phyloP scores from a whole-genome alignment of 2,113 vertebrate genomes.

The Ochotona princeps region DNA sequence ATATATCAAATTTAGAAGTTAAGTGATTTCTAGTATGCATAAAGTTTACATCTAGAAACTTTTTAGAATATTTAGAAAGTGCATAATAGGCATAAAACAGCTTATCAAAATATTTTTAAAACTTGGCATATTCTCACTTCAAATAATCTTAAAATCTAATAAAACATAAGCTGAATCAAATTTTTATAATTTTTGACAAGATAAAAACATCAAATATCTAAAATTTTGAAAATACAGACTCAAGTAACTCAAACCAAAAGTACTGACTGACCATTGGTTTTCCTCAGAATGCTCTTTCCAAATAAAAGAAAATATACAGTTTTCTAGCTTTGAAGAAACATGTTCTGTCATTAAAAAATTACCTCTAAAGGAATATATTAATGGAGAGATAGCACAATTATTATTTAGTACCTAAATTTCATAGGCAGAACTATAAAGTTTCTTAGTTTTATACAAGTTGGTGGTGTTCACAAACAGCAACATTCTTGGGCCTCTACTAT shows the following conservation, averaged over 20 bases:
- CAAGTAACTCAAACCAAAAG: constrained; percentile 60
- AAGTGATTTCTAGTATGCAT: constrained; percentile 62
- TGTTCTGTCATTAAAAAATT: constrained; percentile 65
- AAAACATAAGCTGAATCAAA: constrained; percentile 75
- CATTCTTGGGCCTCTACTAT: neutral
- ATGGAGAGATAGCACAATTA: constrained; percentile 60
- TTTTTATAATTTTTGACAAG: constrained; percentile 57
- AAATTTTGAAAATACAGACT: constrained; percentile 68
- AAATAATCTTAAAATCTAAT: constrained; percentile 68
- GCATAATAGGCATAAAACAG: constrained; percentile 59
- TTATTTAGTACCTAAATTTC: constrained; percentile 57
- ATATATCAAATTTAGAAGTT: constrained; percentile 69
- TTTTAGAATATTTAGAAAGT: constrained; percentile 73
- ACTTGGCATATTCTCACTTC: constrained; percentile 57
- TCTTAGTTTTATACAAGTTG: constrained; percentile 2
- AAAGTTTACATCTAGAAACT: constrained; percentile 65
- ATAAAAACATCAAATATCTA: constrained; percentile 70
- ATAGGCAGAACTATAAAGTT: constrained; percentile 48
- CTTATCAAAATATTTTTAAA: constrained; percentile 69
- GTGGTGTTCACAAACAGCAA: constrained; percentile 38
- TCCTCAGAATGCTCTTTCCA: constrained; percentile 62
- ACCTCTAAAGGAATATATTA: constrained; percentile 50
- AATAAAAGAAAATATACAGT: constrained; percentile 58
- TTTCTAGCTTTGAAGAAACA: constrained; percentile 68
- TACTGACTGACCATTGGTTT: constrained; percentile 46